Evolutionary conservation across 1,140 invertebrate species (phyloP).

Genomic region (Lucilia sericata): DNA sequence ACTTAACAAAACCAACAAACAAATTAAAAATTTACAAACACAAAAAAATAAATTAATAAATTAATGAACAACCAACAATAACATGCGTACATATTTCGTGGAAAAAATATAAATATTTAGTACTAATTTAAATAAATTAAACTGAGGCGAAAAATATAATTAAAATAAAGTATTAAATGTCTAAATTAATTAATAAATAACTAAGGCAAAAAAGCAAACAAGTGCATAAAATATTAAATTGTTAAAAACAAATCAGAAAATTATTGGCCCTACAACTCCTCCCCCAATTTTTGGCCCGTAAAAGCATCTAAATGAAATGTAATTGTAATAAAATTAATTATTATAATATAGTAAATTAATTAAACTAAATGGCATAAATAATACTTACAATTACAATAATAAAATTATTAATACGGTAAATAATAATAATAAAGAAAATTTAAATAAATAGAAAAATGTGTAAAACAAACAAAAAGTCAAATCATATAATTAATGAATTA

Average conservation of each 20-base stretch:
- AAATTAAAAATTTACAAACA: neutral
- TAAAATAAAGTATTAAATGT: neutral
- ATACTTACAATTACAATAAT: neutral
- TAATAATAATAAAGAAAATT: neutral
- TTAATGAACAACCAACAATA: neutral
- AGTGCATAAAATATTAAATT: neutral
- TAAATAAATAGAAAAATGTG: neutral
- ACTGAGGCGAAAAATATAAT: neutral
- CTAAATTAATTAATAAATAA: neutral
- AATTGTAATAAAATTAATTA: no score
- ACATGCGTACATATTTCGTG: slow-evolving; percentile 1
- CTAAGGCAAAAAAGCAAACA: neutral
- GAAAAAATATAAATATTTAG: slow-evolving; percentile 19
- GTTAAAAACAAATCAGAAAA: no score
- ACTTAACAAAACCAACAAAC: neutral
- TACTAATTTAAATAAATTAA: slow-evolving; percentile 5
- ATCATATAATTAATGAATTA: slow-evolving; percentile 6
- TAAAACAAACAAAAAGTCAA: neutral
- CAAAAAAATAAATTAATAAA: neutral
- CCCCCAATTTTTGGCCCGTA: no score
- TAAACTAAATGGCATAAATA: neutral
- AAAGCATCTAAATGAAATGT: no score
- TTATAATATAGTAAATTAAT: neutral
- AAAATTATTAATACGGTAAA: neutral
- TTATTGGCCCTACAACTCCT: no score